Percentiles rank a stretch among this genome's conserved stretches.
These are phyloP conservation scores for Ara ararauna DNA, from an alignment of 2,797 vertebrate species.

Conservation along the genomic window DNA sequence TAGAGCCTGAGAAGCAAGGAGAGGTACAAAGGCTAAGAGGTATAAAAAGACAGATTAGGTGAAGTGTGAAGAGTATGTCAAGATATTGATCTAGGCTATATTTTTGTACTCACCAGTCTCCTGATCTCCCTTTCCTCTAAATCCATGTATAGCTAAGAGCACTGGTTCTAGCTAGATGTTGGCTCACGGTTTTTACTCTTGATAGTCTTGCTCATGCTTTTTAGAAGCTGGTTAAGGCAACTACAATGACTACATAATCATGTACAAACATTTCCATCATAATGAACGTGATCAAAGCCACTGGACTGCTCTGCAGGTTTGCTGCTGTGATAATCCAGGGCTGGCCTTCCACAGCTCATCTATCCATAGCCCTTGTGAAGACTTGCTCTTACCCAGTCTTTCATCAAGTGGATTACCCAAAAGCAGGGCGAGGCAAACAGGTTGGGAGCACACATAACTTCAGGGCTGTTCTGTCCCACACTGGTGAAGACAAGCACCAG, in stretches of 20 bases:
- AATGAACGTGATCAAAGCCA: background rate
- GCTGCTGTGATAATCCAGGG: background rate
- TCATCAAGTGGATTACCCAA: background rate
- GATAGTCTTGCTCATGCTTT: background rate
- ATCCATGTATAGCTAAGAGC: background rate
- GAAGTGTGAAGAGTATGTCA: background rate
- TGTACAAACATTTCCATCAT: background rate
- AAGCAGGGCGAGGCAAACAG: background rate
- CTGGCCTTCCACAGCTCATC: background rate
- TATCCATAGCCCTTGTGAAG: background rate
- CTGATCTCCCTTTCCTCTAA: background rate
- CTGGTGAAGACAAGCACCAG: background rate
- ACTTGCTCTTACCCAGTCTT: background rate
- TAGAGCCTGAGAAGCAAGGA: background rate
- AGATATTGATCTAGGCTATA: background rate
- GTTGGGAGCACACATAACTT: background rate
- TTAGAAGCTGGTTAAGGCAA: background rate
- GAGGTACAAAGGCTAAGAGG: background rate
- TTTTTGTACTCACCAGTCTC: background rate
- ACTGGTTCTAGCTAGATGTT: background rate
- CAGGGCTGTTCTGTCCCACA: background rate
- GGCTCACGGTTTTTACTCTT: background rate
- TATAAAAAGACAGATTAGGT: background rate
- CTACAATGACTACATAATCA: background rate
- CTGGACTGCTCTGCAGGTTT: background rate